Conservation (phyloP, 2,888 invertebrate species). For the Lycaena phlaeas region DNA sequence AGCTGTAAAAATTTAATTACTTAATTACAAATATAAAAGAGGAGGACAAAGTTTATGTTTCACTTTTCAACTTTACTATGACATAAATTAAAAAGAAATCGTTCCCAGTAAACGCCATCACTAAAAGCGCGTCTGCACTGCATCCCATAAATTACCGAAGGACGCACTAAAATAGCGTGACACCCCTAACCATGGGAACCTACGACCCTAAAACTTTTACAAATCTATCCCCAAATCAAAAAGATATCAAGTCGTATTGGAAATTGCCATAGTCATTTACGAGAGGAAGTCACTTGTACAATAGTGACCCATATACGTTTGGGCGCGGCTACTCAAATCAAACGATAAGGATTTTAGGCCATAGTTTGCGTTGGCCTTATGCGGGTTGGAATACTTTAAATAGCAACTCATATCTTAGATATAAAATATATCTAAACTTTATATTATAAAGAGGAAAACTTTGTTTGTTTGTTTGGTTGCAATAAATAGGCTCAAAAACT, state of each 20-base stretch:
- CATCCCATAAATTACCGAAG: conserved; percentile 65
- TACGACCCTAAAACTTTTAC: conserved; percentile 41
- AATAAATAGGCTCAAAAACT: no score
- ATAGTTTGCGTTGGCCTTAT: no score
- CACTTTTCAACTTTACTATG: conserved; percentile 40
- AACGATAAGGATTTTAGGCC: no score
- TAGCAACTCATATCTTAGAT: no score
- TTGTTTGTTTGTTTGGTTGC: no score
- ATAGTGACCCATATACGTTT: no score
- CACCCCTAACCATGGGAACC: conserved; percentile 66
- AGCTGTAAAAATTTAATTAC: conserved; percentile 9
- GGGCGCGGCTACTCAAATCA: no score
- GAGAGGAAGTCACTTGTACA: not conserved
- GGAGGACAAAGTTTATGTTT: conserved; percentile 15
- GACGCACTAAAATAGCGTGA: conserved; percentile 68
- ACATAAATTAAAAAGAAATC: conserved; percentile 54
- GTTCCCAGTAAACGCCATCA: conserved; percentile 43
- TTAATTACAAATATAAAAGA: conserved; percentile 13
- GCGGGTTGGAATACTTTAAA: no score
- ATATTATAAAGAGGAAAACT: no score
- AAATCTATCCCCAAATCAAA: conserved; percentile 64
- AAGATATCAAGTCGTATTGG: conserved; percentile 62
- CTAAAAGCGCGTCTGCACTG: conserved; percentile 57
- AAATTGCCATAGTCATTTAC: conserved; percentile 20
- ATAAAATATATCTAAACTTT: no score